Base-by-base conservation (phyloP, 2,888 invertebrate species). In the Meloe dianella region DNA sequence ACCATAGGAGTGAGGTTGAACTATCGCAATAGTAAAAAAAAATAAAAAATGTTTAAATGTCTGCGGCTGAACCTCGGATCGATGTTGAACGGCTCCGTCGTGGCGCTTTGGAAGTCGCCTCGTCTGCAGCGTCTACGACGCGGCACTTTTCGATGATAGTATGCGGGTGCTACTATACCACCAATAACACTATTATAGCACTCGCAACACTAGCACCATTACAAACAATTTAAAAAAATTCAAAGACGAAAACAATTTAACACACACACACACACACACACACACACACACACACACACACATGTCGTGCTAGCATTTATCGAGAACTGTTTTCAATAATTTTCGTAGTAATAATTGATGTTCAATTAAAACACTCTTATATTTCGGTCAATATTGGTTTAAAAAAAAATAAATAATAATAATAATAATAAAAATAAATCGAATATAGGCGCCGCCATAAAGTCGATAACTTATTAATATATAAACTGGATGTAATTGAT, bases 61-160 rank as follows among this genome's bases (percentile, higher is more conserved):
- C 79, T 79, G 79, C 74, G 74, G 74, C 73, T 73, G 75, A 68
- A 72, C 65, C 20, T 47, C 75, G 79, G 79, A 83, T 83, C 83
- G 83, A 82, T 82, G 81, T 73, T 47, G 77, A 74, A 65, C 76
- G 83, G 83, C 82, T 82, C 83, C 83, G 81, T 79, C 80, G 78
- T 79, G 83, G 80, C 83, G 83, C 80, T 73, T 66, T 69, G 66
- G 72, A 73, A 75, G 78, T 77, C 75, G 75, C 76, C 79, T 75
- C 73, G 77, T 76, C 77, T 78, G 76, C 77, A 77, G 74, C 76
- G 78, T 76, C 78, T 74, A 65, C 75, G 73, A 67, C 66, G 68
- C 75, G 74, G 68, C 66, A 68, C 67, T 68, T n/a, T n/a, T 60
- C 61, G 67, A 66, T 59, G 66, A 67, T n/a, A n/a, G n/a, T n/a